These are phyloP conservation scores for Eupithecia exiguata DNA, from an alignment of 2,888 invertebrate species.

Conservation along the genomic window DNA sequence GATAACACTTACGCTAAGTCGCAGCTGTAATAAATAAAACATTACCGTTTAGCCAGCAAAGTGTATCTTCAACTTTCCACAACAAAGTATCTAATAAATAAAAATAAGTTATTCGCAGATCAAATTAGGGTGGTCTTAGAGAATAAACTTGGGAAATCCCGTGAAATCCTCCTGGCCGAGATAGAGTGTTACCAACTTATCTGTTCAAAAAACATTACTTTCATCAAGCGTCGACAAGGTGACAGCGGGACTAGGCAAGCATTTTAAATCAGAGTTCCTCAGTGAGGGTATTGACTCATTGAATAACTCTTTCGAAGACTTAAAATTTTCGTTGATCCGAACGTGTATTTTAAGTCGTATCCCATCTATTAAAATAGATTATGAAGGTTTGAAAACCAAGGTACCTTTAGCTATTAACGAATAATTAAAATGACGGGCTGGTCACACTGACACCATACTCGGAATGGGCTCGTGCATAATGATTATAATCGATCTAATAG, in stretches of 20 bases:
- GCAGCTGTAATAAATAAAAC: not conserved
- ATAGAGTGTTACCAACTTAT: slow-evolving; percentile 20
- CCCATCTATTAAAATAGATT: not conserved
- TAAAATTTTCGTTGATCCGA: too few species aligned
- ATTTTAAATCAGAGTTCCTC: too few species aligned
- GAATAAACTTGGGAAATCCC: slow-evolving; percentile 37
- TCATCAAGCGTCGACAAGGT: too few species aligned
- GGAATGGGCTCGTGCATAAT: too few species aligned
- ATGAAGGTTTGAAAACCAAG: too few species aligned
- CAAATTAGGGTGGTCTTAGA: slow-evolving; percentile 30
- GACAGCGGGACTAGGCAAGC: too few species aligned
- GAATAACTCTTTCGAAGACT: too few species aligned
- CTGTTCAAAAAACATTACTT: not conserved
- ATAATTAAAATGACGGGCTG: too few species aligned
- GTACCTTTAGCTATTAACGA: too few species aligned
- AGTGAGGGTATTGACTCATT: too few species aligned
- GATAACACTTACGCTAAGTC: not conserved
- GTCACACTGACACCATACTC: too few species aligned
- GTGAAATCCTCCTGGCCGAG: slow-evolving; percentile 35
- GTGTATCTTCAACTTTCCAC: slow-evolving; percentile 1
- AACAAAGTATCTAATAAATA: slow-evolving; percentile 9
- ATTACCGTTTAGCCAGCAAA: not conserved
- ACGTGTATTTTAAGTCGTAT: not conserved
- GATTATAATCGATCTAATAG: too few species aligned
- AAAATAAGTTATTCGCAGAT: slow-evolving; percentile 32